Base-by-base conservation (phyloP, 2,888 invertebrate species). In the Biston betularia region DNA sequence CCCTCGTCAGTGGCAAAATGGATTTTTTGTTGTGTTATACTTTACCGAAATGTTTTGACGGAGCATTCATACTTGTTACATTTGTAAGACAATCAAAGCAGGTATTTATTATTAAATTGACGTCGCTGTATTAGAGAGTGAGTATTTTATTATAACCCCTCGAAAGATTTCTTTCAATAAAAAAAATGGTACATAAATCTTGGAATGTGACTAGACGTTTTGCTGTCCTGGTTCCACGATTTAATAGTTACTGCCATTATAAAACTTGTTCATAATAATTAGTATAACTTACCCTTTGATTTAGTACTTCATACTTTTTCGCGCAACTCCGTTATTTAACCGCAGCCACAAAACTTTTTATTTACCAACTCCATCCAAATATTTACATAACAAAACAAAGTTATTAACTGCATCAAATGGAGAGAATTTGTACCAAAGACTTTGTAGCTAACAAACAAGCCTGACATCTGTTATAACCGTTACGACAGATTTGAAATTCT, bases 1-100 rank as follows among this genome's bases (percentile, higher is more conserved):
- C 81, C 84, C 79, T 75, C 83, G 87, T 87, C 87, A 82, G 78
- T 77, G 78, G 73, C 74, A 79, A 84, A 86, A 83, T 82, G 83
- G 82, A 82, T 84, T 84, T 84, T 81, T 77, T 77, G 80, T 68
- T 82, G 84, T 82, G 84, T 84, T 83, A 79, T 76, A 74, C 74
- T 72, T 50, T 65, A 61, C 53, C 34, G 55, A 49, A 67, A 61
- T 63, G 58, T 56, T 67, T 57, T 62, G 61, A 58, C 61, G 49
- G 34, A 61, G 53, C 54, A 62, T 63, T 46, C 54, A 34, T 38
- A 35, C 63, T 62, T 65, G 57, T 58, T 69, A 60, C 46, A 63
- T 63, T 63, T 57, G 54, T 69, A 63, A 60, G 50, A 53, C 24
- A 63, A 68, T 68, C 45, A 52, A 63, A 56, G 49, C 60, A 65